phyloP scores from a whole-genome alignment of 2,113 vertebrate species.

The Sinocyclocheilus maitianheensis region DNA sequence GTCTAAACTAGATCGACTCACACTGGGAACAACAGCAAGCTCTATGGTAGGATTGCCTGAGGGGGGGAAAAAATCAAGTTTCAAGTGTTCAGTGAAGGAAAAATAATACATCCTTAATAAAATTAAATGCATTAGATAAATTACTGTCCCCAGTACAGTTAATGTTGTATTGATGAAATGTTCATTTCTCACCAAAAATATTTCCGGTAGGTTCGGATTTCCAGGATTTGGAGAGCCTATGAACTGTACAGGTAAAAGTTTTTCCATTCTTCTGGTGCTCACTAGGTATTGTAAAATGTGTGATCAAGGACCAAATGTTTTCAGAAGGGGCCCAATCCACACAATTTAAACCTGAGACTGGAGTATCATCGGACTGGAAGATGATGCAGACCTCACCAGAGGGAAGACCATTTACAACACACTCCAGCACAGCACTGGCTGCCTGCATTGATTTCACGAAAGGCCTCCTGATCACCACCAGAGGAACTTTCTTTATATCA shows the following conservation, averaged over 20 bases:
- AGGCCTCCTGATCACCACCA: slow-evolving; percentile 66
- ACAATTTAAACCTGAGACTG: slow-evolving; percentile 33
- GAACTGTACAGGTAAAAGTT: slow-evolving; percentile 46
- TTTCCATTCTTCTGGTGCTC: background rate
- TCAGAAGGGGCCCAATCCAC: slow-evolving; percentile 49
- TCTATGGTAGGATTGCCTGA: slow-evolving; percentile 64
- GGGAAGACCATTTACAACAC: slow-evolving; percentile 58
- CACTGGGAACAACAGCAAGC: slow-evolving; percentile 53
- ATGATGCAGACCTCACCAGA: slow-evolving; percentile 59
- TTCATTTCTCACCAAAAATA: slow-evolving; percentile 51
- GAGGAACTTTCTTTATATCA: slow-evolving; percentile 33
- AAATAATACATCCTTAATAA: background rate
- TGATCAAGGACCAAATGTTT: slow-evolving; percentile 49
- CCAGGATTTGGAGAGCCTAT: background rate
- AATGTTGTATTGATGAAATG: background rate
- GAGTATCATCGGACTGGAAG: slow-evolving; percentile 35
- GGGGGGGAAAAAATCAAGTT: no score
- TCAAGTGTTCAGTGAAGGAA: no score
- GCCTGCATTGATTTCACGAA: slow-evolving; percentile 50
- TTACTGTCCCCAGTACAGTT: background rate
- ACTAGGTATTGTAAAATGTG: slow-evolving; percentile 34
- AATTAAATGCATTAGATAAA: background rate
- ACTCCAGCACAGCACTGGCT: slow-evolving; percentile 59
- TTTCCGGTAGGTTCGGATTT: slow-evolving; percentile 12
- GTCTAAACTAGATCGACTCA: background rate